Conservation (phyloP, 2,888 invertebrate species). For the Protula sp. region DNA sequence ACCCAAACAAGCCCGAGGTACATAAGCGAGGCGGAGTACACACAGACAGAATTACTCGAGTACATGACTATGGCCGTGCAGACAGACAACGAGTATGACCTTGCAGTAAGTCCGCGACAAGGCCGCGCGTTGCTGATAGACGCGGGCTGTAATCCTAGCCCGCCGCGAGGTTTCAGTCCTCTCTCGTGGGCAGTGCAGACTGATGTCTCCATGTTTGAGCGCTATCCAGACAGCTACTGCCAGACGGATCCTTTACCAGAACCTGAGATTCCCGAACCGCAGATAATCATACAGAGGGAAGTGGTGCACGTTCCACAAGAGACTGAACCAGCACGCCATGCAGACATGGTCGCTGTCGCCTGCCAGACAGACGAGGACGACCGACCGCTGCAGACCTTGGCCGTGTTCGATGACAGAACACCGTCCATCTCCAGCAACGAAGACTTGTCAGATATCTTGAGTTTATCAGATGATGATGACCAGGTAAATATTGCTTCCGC, state of each 20-base stretch:
- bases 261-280: background rate
- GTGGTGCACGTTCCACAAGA: background rate
- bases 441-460: background rate
- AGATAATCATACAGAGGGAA: background rate
- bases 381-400: background rate
- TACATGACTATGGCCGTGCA: background rate
- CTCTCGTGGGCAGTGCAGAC: background rate
- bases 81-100: slow-evolving; percentile 1
- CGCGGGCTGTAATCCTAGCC: slow-evolving; percentile 16
- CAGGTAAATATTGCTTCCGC: too few relatives aligned
- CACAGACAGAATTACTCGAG: background rate
- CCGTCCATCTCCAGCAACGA: background rate
- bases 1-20: slow-evolving; percentile 12
- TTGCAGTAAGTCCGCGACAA: background rate
- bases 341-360: too few relatives aligned
- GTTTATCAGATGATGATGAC: background rate
- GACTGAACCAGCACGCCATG: too few relatives aligned
- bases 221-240: background rate
- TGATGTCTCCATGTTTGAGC: background rate
- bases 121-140: slow-evolving; percentile 4
- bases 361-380: background rate
- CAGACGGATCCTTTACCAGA: background rate
- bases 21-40: background rate
- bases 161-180: slow-evolving; percentile 9
- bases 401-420: background rate